These are phyloP conservation scores for Brienomyrus longianalis DNA, from an alignment of 2,113 vertebrate genomes.

Conservation along the genomic window DNA sequence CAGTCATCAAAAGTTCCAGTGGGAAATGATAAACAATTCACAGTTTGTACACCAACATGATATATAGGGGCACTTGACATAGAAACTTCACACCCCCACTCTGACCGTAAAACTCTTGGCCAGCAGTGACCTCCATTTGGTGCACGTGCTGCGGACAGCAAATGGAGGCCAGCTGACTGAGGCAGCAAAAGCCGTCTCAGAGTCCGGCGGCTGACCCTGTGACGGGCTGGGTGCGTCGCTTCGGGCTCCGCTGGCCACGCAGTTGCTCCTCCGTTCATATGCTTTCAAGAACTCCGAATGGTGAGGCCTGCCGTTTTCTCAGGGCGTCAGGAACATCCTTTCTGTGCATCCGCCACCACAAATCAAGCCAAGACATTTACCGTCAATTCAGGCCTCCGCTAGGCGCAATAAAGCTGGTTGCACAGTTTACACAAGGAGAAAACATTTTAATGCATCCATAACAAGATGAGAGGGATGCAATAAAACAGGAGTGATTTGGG, in stretches of 20 bases:
- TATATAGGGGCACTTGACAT: not conserved
- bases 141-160: not conserved
- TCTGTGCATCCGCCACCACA: not conserved
- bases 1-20: not conserved
- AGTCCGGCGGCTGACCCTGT: not conserved
- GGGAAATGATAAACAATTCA: conserved; percentile 5
- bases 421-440: not conserved
- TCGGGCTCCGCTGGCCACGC: not conserved
- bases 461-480: not conserved
- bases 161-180: conserved; percentile 10
- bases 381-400: not conserved
- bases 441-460: not conserved
- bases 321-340: not conserved
- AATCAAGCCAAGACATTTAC: not conserved
- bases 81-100: not conserved
- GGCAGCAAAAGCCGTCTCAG: not conserved
- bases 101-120: not conserved
- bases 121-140: not conserved
- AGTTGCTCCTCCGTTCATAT: not conserved
- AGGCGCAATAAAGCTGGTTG: not conserved
- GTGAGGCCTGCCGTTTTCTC: not conserved
- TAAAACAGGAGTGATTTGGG: not conserved
- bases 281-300: not conserved
- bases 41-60: not conserved
- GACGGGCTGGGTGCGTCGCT: not conserved